Conservation (phyloP, 2,113 vertebrate genomes). For the Lepus europaeus region DNA sequence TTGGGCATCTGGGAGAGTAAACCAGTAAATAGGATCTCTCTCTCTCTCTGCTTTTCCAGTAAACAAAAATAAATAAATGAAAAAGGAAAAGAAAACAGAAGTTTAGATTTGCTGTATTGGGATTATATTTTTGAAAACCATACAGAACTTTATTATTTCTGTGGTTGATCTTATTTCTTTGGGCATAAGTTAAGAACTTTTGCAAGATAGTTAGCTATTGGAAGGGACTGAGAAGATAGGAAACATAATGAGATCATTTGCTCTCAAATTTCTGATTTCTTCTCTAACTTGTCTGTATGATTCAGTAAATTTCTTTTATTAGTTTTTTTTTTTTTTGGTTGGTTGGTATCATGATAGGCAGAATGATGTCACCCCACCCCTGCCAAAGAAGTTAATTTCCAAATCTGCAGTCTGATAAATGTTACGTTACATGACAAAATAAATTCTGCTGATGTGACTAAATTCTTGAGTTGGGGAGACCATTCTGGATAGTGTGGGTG, state of each 20-base stretch:
- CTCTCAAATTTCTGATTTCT: background rate
- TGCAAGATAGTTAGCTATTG: background rate
- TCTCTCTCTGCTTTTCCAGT: too few species aligned
- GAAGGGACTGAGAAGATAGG: constrained; percentile 10
- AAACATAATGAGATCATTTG: background rate
- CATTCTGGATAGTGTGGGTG: background rate
- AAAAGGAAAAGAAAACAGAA: background rate
- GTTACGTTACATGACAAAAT: background rate
- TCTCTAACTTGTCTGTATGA: background rate
- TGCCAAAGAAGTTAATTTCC: background rate
- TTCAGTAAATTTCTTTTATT: background rate
- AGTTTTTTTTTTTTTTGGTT: background rate
- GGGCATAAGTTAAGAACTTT: constrained; percentile 16
- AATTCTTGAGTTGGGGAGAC: background rate
- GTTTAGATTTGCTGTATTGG: constrained; percentile 41
- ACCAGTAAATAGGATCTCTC: too few species aligned
- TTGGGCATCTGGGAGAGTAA: too few species aligned
- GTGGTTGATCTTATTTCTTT: constrained; percentile 12
- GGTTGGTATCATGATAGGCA: background rate
- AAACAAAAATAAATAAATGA: too few species aligned
- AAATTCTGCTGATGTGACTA: constrained; percentile 27
- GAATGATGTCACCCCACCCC: background rate
- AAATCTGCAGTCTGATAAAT: background rate
- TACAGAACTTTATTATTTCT: background rate
- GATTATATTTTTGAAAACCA: constrained; percentile 25